phyloP scores from a whole-genome alignment of 2,113 vertebrate species.

The Microtus ochrogaster region DNA sequence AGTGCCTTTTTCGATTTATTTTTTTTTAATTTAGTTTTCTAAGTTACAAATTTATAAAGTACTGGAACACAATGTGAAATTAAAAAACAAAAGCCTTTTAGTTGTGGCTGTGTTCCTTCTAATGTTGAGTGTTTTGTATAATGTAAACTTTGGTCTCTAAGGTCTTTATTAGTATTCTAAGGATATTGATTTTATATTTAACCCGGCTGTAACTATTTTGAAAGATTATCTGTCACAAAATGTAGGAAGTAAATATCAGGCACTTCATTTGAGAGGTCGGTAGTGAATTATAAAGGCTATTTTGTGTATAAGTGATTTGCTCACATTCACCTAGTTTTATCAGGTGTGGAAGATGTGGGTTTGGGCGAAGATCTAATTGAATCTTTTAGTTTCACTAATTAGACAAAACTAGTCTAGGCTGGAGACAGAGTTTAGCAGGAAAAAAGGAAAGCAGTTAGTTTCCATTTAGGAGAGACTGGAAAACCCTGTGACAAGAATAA shows the following conservation, averaged over 20 bases:
- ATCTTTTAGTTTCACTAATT: background rate
- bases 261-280: background rate
- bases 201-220: conserved; percentile 2
- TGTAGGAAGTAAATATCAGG: background rate
- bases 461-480: background rate
- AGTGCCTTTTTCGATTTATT: background rate
- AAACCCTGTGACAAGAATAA: background rate
- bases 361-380: conserved; percentile 7
- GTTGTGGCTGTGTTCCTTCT: background rate
- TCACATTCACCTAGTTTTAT: background rate
- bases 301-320: conserved; percentile 26
- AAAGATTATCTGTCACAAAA: conserved; percentile 40
- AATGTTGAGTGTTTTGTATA: background rate
- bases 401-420: conserved; percentile 10
- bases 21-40: background rate
- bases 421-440: background rate
- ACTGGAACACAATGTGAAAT: background rate
- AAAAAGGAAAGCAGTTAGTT: background rate
- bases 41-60: conserved; percentile 10
- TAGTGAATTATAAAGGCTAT: background rate
- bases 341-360: background rate
- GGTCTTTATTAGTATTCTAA: conserved; percentile 29
- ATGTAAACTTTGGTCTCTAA: conserved; percentile 10
- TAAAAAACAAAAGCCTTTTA: background rate
- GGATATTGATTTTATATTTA: conserved; percentile 26